Evolutionary conservation across 2,113 vertebrate genomes (phyloP), one percentile per base, ranked within the genome.

Genomic region (Aleadryas rufinucha): DNA sequence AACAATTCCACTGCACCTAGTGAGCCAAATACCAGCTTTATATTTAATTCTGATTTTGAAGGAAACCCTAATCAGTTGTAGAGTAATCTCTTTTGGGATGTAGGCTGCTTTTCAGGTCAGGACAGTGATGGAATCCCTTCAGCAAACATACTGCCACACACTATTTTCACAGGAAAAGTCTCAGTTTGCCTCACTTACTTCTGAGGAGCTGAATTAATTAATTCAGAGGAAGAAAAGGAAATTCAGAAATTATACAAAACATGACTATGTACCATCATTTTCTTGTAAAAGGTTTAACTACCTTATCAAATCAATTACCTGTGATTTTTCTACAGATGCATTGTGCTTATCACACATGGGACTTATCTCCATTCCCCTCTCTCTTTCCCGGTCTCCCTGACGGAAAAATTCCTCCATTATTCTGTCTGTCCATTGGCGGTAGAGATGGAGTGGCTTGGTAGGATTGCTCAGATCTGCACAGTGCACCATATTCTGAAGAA

Each of bases 331-430:
- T 71, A 99, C 99, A 17, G 99, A 99, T 56, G 99, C 99, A 9
- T 99, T 99, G 98, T 99, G 99, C 98, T 99, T 99, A 97, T 99
- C 99, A 98, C 99, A 99, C 99, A 99, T 99, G 77, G 99, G 99
- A 94, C 99, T 99, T 96, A 99, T 99, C 97, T 99, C 99, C 99
- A 99, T 99, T 95, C 99, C 99, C 7, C 99, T 98, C 86, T 99
- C 99, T 90, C 99, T 98, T 96, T 99, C 99, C 8, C 99, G 95
- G 97, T 99, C 99, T 45, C 99, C 99, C 79, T 99, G 99, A 91
- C 98, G 99, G 97, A 99, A 99, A 96, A 99, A 99, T 97, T 99
- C 99, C 95, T 99, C 99, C 99, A 99, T 99, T 94, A 99, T 99
- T 93, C 99, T 98, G 96, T 99, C 99, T 3, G 99, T 99, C 99